phyloP scores from a whole-genome alignment of 2,888 invertebrate genomes.

The Drepanosiphum platanoidis region DNA sequence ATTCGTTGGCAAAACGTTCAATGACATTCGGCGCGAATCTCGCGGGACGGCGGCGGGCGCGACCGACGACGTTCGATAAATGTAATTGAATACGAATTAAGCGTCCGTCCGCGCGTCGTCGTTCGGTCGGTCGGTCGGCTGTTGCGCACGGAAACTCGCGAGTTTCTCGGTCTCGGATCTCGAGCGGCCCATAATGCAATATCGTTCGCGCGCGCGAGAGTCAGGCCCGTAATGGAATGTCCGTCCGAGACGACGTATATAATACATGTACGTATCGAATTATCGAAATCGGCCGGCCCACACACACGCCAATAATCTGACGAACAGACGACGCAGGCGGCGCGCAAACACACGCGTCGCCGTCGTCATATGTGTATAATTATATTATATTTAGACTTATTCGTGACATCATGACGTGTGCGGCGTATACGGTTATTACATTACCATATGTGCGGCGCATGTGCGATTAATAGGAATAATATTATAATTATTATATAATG shows the following conservation, averaged over 20 bases:
- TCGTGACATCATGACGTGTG: neutral
- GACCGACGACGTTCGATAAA: neutral
- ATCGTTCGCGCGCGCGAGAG: too few species aligned
- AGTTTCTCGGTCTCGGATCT: too few species aligned
- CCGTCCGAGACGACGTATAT: neutral
- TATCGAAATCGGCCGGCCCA: too few species aligned
- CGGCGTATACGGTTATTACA: neutral
- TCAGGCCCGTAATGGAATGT: neutral
- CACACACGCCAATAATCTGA: conserved; percentile 13
- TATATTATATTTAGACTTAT: neutral
- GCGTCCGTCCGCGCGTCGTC: too few species aligned
- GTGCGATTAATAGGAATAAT: neutral
- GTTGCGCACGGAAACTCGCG: too few species aligned
- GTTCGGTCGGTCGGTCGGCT: too few species aligned
- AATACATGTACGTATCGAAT: too few species aligned
- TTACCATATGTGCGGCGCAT: neutral
- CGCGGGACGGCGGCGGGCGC: neutral
- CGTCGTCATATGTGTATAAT: too few species aligned
- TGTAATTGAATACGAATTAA: neutral
- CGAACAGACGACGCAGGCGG: neutral
- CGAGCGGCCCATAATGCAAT: too few species aligned
- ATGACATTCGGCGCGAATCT: too few species aligned
- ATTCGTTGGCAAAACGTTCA: too few species aligned
- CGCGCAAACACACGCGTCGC: too few species aligned
- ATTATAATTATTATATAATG: neutral